These are phyloP conservation scores for Xestia xanthographa DNA, from an alignment of 2,888 invertebrate genomes.

Conservation along the genomic window DNA sequence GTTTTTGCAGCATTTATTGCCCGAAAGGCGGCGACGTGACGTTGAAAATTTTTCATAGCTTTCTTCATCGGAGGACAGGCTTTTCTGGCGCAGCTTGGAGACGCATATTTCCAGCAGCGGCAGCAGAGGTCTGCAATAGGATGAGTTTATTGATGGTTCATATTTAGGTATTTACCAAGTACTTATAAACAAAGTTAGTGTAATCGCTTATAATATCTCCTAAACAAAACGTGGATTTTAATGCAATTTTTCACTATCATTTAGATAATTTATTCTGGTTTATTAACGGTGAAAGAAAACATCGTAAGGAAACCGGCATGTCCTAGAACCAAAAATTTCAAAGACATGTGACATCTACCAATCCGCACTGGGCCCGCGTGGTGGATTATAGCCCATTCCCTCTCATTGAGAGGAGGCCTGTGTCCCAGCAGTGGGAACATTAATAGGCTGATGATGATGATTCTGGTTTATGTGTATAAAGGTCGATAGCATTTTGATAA, in stretches of 20 bases:
- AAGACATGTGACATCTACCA: too few relatives aligned
- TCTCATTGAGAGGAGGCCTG: too few relatives aligned
- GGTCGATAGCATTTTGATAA: background rate
- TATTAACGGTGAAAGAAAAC: too few relatives aligned
- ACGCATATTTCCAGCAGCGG: background rate
- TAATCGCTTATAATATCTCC: background rate
- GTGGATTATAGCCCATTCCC: too few relatives aligned
- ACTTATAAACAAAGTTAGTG: background rate
- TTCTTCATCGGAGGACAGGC: background rate
- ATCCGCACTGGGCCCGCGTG: too few relatives aligned
- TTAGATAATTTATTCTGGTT: background rate
- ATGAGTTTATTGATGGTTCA: background rate
- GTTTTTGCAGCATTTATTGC: slow-evolving; percentile 21
- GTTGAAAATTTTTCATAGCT: background rate
- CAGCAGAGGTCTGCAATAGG: background rate
- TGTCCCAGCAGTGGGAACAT: too few relatives aligned
- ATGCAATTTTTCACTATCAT: background rate
- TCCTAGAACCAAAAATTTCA: too few relatives aligned
- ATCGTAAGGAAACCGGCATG: too few relatives aligned
- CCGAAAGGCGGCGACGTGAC: background rate
- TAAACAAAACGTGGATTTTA: background rate
- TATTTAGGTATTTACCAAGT: background rate
- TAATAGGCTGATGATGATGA: too few relatives aligned
- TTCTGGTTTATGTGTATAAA: background rate
- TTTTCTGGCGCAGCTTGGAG: background rate